These are phyloP conservation scores for Dasyornis broadbenti DNA, from an alignment of 2,113 vertebrate genomes.

Conservation along the genomic window DNA sequence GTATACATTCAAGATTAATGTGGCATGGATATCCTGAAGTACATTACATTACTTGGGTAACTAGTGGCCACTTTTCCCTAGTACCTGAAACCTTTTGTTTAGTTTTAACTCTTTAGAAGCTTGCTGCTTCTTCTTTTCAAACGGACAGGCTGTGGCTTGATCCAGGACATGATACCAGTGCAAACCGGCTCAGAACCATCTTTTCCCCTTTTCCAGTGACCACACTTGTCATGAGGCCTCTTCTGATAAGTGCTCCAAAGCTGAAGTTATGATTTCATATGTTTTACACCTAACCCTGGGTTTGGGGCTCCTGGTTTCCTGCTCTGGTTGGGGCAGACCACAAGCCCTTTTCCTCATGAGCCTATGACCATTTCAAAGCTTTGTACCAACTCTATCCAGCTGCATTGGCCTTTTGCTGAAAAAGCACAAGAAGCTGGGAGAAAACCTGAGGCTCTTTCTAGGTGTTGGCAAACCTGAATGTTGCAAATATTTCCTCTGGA, in stretches of 20 bases:
- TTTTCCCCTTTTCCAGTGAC: neutral
- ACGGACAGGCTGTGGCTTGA: neutral
- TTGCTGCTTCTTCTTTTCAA: neutral
- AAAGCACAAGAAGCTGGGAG: neutral
- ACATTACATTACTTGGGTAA: neutral
- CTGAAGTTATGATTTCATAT: neutral
- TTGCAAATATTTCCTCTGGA: neutral
- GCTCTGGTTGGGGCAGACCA: neutral
- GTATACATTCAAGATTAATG: neutral
- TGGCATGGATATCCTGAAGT: neutral
- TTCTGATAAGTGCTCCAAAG: neutral
- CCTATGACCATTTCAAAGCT: neutral
- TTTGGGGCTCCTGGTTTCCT: neutral
- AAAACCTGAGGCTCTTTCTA: neutral
- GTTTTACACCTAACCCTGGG: neutral
- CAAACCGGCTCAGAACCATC: neutral
- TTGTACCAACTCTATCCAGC: neutral
- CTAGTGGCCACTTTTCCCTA: neutral
- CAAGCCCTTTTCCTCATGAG: neutral
- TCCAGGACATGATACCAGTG: neutral
- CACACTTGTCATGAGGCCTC: neutral
- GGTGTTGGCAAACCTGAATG: neutral
- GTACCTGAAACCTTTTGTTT: slow-evolving; percentile 7
- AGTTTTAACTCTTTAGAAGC: slow-evolving; percentile 22
- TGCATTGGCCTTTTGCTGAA: neutral